A percentile compares a stretch with the other conserved stretches of the same genome.
These are phyloP conservation scores for Panthera tigris DNA, from an alignment of 2,113 vertebrate species.

Conservation along the genomic window DNA sequence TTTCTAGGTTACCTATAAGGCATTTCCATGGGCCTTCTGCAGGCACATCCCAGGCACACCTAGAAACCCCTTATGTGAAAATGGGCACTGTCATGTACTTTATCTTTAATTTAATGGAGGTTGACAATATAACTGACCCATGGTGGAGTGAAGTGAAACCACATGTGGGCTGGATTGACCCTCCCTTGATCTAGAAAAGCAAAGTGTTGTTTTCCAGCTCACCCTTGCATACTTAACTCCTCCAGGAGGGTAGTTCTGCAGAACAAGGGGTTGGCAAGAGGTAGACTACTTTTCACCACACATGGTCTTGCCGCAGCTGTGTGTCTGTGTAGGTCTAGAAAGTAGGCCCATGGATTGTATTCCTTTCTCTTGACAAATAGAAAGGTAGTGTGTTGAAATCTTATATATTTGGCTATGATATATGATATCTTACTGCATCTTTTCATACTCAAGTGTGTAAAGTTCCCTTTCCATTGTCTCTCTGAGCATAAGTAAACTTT, in stretches of 20 bases:
- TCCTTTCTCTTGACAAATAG: neutral
- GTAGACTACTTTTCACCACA: neutral
- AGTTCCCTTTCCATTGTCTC: neutral
- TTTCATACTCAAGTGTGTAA: neutral
- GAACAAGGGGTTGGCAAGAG: neutral
- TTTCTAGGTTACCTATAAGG: neutral
- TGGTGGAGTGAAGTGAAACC: constrained; percentile 51
- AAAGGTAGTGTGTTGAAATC: neutral
- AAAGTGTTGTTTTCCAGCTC: constrained; percentile 5
- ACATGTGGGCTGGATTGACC: constrained; percentile 48
- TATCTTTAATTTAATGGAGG: constrained; percentile 39
- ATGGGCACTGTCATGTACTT: neutral
- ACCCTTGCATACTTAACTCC: neutral
- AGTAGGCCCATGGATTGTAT: neutral
- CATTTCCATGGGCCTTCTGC: neutral
- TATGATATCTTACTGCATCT: neutral
- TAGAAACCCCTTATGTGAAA: constrained; percentile 36
- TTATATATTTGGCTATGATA: neutral
- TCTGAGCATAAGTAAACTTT: neutral
- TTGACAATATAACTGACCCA: constrained; percentile 10
- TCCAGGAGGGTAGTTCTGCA: neutral
- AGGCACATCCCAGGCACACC: neutral
- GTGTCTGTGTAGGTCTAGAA: neutral
- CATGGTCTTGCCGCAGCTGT: neutral
- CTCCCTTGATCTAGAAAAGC: constrained; percentile 50